Evolutionary conservation across 1,140 invertebrate species (phyloP).

Genomic region (Choristoneura fumiferana): DNA sequence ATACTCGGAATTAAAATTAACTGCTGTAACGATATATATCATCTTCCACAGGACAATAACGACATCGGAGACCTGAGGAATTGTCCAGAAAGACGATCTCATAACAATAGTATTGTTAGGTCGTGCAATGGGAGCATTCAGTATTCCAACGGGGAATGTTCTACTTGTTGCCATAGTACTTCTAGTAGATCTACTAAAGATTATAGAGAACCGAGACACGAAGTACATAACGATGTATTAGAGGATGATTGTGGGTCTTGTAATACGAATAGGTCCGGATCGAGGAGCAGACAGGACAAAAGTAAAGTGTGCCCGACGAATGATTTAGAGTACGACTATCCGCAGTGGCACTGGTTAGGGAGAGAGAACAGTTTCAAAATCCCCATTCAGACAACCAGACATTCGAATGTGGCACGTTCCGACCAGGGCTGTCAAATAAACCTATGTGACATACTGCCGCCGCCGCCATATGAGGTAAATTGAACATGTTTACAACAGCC

Average conservation of each 20-base stretch:
- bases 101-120: slow-evolving; percentile 72
- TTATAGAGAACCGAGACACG: slow-evolving; percentile 64
- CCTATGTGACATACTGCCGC: slow-evolving; percentile 75
- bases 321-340: slow-evolving; percentile 76
- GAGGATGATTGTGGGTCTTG: slow-evolving; percentile 67
- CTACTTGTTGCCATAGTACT: slow-evolving; percentile 70
- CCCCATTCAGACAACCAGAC: slow-evolving; percentile 64
- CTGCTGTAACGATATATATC: slow-evolving; percentile 32
- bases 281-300: slow-evolving; percentile 69
- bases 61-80: slow-evolving; percentile 61
- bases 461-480: slow-evolving; percentile 73
- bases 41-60: slow-evolving; percentile 61
- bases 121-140: slow-evolving; percentile 71
- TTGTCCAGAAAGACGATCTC: slow-evolving; percentile 67
- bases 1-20: slow-evolving; percentile 27
- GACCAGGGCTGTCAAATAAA: slow-evolving; percentile 77
- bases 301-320: slow-evolving; percentile 66
- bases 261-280: slow-evolving; percentile 66
- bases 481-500: slow-evolving; percentile 43
- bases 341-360: slow-evolving; percentile 73
- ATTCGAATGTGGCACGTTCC: slow-evolving; percentile 65
- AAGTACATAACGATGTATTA: slow-evolving; percentile 57
- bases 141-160: slow-evolving; percentile 72
- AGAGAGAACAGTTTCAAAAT: slow-evolving; percentile 76
- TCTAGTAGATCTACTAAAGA: slow-evolving; percentile 72